A percentile compares a stretch with the other conserved stretches of the same genome.
phyloP scores from a whole-genome alignment of 2,113 vertebrate genomes.

The Okapia johnstoni region DNA sequence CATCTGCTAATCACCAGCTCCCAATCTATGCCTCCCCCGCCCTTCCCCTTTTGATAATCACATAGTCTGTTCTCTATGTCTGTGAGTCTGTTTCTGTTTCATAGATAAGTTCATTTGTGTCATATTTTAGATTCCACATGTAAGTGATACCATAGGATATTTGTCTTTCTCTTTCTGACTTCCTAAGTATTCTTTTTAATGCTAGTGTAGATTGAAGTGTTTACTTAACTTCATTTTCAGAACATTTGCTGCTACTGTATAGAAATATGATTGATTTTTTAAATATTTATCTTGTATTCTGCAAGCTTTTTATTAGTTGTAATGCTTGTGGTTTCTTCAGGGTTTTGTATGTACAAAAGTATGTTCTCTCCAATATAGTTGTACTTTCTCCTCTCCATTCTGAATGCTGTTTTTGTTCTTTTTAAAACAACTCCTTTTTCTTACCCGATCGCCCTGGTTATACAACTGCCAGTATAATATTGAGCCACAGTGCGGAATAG shows the following conservation, averaged over 20 bases:
- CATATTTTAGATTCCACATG: not conserved
- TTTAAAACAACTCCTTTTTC: not conserved
- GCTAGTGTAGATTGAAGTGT: not conserved
- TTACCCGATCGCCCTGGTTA: not conserved
- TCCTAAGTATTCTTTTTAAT: not conserved
- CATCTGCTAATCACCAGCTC: not conserved
- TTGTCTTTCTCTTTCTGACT: not conserved
- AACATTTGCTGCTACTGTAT: not conserved
- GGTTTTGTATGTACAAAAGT: not conserved
- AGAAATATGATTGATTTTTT: not conserved
- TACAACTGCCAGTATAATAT: not conserved
- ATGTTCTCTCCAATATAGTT: not conserved
- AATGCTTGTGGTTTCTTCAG: not conserved
- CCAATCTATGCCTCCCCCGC: not conserved
- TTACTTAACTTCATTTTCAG: not conserved
- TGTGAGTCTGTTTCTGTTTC: not conserved
- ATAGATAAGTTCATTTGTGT: not conserved
- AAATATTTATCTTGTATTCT: not conserved
- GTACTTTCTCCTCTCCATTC: not conserved
- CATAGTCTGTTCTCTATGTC: not conserved
- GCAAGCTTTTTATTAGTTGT: not conserved
- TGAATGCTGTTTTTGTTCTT: not conserved
- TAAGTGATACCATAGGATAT: not conserved
- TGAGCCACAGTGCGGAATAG: not conserved
- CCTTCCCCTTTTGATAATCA: not conserved